Evolutionary conservation across 2,113 vertebrate species (phyloP).

Genomic region (Bolborhynchus lineola): DNA sequence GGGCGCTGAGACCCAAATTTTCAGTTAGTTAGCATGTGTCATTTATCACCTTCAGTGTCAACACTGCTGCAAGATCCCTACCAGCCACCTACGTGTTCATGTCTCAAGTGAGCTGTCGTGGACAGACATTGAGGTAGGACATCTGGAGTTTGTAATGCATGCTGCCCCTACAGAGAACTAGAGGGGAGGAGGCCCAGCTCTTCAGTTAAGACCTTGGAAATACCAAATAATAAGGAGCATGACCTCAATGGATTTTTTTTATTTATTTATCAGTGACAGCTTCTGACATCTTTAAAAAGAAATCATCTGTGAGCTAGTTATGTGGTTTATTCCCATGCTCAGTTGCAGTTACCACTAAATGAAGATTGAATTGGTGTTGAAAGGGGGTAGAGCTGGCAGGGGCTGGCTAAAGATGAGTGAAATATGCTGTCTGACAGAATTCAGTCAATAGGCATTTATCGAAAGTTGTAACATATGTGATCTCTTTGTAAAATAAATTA

Average conservation of each 20-base stretch:
- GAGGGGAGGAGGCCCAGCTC: neutral
- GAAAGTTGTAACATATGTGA: neutral
- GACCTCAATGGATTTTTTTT: conserved; percentile 15
- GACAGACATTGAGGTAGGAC: conserved; percentile 45
- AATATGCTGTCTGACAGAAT: neutral
- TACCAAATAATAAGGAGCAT: neutral
- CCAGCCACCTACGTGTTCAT: neutral
- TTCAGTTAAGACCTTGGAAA: neutral
- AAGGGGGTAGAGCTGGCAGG: neutral
- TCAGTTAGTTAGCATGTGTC: neutral
- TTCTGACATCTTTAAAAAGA: neutral
- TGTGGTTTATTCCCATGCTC: neutral
- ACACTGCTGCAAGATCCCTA: neutral
- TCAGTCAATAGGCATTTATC: neutral
- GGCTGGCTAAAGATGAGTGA: neutral
- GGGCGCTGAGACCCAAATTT: neutral
- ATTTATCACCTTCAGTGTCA: neutral
- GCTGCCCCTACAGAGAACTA: neutral
- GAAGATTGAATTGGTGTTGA: conserved; percentile 21
- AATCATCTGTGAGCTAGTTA: neutral
- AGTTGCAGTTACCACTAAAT: neutral
- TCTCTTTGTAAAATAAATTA: neutral
- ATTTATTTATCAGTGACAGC: conserved; percentile 37
- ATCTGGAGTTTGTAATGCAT: conserved; percentile 47
- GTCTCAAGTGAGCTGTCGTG: conserved; percentile 42